These are phyloP conservation scores for Hydractinia symbiolongicarpus DNA, from an alignment of 30 jellyfish, hydroid and myxozoan genomes.

Conservation along the genomic window DNA sequence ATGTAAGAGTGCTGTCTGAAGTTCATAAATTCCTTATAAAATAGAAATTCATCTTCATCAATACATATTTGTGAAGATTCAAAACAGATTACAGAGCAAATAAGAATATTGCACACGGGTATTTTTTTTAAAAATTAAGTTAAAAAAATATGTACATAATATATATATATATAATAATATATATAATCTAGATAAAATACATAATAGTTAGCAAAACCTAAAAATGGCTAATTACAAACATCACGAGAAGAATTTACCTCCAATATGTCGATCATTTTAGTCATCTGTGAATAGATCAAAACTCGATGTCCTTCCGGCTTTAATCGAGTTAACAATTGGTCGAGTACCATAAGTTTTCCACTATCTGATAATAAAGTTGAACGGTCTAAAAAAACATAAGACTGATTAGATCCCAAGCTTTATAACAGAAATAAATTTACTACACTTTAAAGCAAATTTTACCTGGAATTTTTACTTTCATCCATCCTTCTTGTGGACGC, in stretches of 20 bases:
- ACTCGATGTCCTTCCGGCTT: constrained; percentile 95
- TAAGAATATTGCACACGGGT: too few relatives aligned
- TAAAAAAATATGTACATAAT: too few relatives aligned
- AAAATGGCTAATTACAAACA: too few relatives aligned
- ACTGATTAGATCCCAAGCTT: not conserved
- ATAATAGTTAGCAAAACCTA: too few relatives aligned
- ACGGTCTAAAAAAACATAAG: constrained; percentile 44
- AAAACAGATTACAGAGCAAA: too few relatives aligned
- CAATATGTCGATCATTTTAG: constrained; percentile 86
- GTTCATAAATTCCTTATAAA: constrained; percentile 69
- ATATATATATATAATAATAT: too few relatives aligned
- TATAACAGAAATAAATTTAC: not conserved
- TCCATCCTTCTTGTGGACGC: constrained; percentile 86
- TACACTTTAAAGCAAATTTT: constrained; percentile 8
- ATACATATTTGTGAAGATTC: too few relatives aligned
- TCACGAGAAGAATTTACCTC: constrained; percentile 44
- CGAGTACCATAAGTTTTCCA: constrained; percentile 81
- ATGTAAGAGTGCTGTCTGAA: constrained; percentile 73
- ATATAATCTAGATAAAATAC: too few relatives aligned
- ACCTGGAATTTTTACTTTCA: constrained; percentile 80
- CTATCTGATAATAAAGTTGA: constrained; percentile 80
- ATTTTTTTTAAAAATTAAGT: too few relatives aligned
- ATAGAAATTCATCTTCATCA: not conserved
- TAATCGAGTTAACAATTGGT: constrained; percentile 59
- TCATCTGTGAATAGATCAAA: constrained; percentile 93